A percentile compares a stretch with the other conserved stretches of the same genome.
Evolutionary conservation across 2,113 vertebrate species (phyloP).

Genomic region (Lynx canadensis): DNA sequence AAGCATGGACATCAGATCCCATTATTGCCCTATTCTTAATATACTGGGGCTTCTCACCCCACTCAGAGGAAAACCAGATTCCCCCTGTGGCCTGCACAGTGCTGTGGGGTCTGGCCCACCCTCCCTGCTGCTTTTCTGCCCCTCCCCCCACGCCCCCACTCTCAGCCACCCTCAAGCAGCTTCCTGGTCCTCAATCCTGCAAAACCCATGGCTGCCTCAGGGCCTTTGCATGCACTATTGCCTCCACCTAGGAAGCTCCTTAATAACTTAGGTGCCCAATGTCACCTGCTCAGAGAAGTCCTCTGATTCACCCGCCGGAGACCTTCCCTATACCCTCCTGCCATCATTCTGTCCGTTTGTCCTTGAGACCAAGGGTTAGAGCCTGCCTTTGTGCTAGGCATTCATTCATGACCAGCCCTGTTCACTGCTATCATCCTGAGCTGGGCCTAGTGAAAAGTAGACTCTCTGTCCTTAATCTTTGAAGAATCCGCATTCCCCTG

Average conservation of each 20-base stretch:
- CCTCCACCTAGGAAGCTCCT: not conserved
- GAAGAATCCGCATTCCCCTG: accelerated
- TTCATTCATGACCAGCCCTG: not conserved
- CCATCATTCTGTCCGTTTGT: not conserved
- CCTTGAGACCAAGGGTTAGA: not conserved
- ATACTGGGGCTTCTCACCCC: not conserved
- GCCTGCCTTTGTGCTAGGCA: not conserved
- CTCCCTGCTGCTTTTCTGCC: not conserved
- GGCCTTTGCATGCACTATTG: not conserved
- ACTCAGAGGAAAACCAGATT: not conserved
- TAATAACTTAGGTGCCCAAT: too few species aligned
- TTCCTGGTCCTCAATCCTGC: not conserved
- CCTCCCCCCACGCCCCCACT: not conserved
- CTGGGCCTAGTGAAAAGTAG: not conserved
- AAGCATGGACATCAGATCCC: not conserved
- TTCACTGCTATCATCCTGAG: not conserved
- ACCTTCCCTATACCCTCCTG: not conserved
- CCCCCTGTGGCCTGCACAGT: not conserved
- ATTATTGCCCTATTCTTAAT: not conserved
- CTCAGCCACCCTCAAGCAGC: not conserved
- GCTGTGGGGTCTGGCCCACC: accelerated
- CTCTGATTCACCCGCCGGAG: not conserved
- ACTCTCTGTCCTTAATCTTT: not conserved
- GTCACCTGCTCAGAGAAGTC: not conserved
- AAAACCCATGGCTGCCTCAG: not conserved